Evolutionary conservation across 2,797 vertebrate genomes (phyloP), one percentile per base, ranked within the genome.

Genomic region (Anguilla pacifica): DNA sequence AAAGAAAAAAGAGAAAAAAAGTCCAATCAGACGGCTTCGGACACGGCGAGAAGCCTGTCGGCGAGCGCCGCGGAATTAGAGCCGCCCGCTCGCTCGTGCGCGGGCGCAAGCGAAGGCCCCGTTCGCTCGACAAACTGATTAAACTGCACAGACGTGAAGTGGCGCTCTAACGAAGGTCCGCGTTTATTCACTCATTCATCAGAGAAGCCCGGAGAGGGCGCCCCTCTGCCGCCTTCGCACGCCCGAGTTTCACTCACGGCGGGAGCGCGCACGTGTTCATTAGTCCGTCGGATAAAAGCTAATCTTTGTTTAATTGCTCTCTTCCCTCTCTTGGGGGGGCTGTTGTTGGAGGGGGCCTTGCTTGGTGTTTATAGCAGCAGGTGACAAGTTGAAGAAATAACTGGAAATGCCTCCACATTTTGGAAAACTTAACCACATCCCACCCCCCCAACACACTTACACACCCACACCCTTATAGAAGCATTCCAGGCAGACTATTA

Each of bases 101-200:
- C 35, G 2, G 67, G 19, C n/a, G 17, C 39, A 39, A 13, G 55
- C 31, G 15, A 46, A 10, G 15, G 22, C 17, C 51, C 22, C 6
- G n/a, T 67, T 51, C 64, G 6, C 15, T 39, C 31, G 19, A 2
- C 35, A 49, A 31, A 89, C 84, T 72, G 25, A 86, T 57, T 57
- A 86, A 70, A 74, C 46, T 61, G 85, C 77, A 61, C 11, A 72
- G 19, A 82, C 13, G 25, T 31, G 53, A 55, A 55, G 10, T 7
- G 64, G 9, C 3, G 31, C 72, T 85, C 49, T 86, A 85, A 85
- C 70, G 61, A 86, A 87, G 17, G 85, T 25, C 39, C 17, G 7
- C 25, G n/a, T 11, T 15, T 81, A 39, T 85, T 83, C 43, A 87
- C 31, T 55, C 59, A 87, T 89, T 84, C 13, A 72, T 87, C 46